phyloP scores from a whole-genome alignment of 2,113 vertebrate species.

The Dasyornis broadbenti region DNA sequence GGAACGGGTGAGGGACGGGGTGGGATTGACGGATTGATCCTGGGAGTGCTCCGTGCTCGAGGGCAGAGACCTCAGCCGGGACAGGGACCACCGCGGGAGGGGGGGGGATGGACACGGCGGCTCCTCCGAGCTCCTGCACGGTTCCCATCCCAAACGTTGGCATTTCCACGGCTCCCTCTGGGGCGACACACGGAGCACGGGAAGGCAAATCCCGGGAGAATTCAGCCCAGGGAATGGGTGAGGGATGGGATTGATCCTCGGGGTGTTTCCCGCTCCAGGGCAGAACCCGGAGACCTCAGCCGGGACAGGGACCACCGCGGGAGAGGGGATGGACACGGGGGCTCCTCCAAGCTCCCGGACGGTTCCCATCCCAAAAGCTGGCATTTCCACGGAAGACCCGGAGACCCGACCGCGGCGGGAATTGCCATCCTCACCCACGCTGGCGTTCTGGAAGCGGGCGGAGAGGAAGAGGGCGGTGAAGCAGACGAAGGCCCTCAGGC shows the following conservation, averaged over 20 bases:
- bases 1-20: neutral
- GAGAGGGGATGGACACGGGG: rapidly evolving
- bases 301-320: neutral
- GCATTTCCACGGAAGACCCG: rapidly evolving
- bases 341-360: neutral
- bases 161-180: too few relatives aligned
- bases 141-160: too few relatives aligned
- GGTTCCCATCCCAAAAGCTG: neutral
- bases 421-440: constrained; percentile 71
- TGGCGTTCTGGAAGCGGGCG: constrained; percentile 69
- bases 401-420: rapidly evolving
- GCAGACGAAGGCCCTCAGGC: constrained; percentile 88
- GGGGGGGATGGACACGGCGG: too few relatives aligned
- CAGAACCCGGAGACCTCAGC: too few relatives aligned
- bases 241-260: neutral
- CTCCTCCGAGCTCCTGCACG: too few relatives aligned
- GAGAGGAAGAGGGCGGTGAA: constrained; percentile 87
- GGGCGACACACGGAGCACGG: rapidly evolving
- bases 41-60: too few relatives aligned
- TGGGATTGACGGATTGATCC: too few relatives aligned
- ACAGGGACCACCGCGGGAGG: too few relatives aligned
- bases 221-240: rapidly evolving
- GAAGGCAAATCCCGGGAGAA: neutral
- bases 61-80: too few relatives aligned
- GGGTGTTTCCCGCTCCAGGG: too few relatives aligned